Evolutionary conservation across 2,888 invertebrate species (phyloP).

Genomic region (Papilio gigon): DNA sequence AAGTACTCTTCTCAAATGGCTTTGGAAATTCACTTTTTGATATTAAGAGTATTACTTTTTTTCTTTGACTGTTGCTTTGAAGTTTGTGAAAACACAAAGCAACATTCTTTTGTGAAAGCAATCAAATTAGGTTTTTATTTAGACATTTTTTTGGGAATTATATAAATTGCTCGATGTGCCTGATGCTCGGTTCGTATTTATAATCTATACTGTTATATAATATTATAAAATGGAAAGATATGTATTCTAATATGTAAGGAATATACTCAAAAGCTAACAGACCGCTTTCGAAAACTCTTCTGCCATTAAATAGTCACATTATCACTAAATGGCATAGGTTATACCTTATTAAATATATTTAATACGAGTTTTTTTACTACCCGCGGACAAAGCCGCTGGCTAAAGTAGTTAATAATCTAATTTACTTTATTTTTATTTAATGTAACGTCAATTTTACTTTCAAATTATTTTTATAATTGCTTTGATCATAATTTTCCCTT

Average conservation of each 20-base stretch:
- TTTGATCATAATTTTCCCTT: no score
- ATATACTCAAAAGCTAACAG: no score
- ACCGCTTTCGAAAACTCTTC: no score
- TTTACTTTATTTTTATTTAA: not conserved
- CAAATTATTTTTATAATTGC: no score
- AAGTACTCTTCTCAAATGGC: slow-evolving; percentile 34
- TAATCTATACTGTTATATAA: not conserved
- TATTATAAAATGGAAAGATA: no score
- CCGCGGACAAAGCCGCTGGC: no score
- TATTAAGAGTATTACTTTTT: slow-evolving; percentile 32
- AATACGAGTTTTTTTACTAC: no score
- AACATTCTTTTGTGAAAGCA: slow-evolving; percentile 18
- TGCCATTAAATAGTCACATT: no score
- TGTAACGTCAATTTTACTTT: not conserved
- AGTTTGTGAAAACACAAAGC: slow-evolving; percentile 32
- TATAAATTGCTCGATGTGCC: not conserved
- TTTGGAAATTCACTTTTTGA: slow-evolving; percentile 29
- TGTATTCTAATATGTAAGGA: no score
- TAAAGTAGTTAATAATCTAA: no score
- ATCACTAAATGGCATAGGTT: no score
- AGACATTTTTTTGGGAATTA: not conserved
- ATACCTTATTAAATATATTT: no score
- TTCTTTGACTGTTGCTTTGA: slow-evolving; percentile 26
- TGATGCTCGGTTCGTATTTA: not conserved
- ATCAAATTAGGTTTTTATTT: slow-evolving; percentile 17